phyloP scores from a whole-genome alignment of 2,113 vertebrate genomes.

The Thunnus thynnus region DNA sequence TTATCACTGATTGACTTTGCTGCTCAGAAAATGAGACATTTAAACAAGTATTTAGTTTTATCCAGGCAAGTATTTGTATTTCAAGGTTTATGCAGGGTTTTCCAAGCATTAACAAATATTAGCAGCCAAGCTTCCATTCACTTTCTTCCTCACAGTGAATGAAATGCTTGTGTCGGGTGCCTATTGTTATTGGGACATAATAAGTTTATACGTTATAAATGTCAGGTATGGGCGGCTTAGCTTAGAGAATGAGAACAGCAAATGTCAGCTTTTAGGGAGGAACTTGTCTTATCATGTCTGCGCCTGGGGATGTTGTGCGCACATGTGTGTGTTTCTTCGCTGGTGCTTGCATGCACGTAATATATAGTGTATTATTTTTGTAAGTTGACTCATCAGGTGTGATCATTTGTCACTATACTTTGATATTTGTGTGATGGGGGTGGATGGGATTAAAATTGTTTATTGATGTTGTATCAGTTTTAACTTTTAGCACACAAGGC shows the following conservation, averaged over 20 bases:
- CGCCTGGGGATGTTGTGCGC: constrained; percentile 27
- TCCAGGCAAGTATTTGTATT: not conserved
- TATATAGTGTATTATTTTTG: constrained; percentile 11
- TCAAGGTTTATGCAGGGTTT: not conserved
- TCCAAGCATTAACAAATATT: not conserved
- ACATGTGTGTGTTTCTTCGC: not conserved
- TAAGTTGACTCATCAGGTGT: constrained; percentile 43
- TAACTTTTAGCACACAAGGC: constrained; percentile 1
- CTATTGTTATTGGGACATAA: constrained; percentile 39
- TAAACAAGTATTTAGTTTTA: not conserved
- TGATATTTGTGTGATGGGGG: not conserved
- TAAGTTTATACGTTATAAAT: constrained; percentile 17
- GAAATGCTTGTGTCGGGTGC: constrained; percentile 15
- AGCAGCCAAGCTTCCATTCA: not conserved
- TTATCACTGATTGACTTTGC: not conserved
- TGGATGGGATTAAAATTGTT: constrained; percentile 8
- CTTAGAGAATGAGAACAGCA: constrained; percentile 7
- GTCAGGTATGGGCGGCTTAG: constrained; percentile 41
- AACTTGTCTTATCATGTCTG: constrained; percentile 52
- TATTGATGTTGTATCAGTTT: constrained; percentile 6
- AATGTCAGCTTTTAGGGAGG: constrained; percentile 12
- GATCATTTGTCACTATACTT: constrained; percentile 33
- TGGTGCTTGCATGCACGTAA: constrained; percentile 26
- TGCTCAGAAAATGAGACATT: too few species aligned
- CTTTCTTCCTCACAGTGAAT: constrained; percentile 30